A percentile compares a stretch with the other conserved stretches of the same genome.
Evolutionary conservation across 2,888 invertebrate species (phyloP).

Genomic region (Polylopha cassiicola): DNA sequence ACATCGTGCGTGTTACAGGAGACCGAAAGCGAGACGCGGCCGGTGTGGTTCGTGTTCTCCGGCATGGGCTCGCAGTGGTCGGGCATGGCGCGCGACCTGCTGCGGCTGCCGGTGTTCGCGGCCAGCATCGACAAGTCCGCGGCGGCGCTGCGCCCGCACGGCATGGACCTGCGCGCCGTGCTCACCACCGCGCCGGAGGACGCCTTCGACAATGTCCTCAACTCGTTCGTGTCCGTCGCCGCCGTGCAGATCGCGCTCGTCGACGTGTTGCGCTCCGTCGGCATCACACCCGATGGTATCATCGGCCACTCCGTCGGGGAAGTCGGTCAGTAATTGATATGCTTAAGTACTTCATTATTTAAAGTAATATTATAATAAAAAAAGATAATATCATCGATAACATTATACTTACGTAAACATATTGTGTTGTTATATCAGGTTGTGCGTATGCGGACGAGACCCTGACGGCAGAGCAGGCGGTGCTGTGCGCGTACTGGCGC

Average conservation of each 20-base stretch:
- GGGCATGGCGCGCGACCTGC: slow-evolving; percentile 93
- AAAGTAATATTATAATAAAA: not conserved
- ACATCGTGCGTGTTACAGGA: too few species aligned
- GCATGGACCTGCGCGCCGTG: slow-evolving; percentile 88
- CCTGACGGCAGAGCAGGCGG: slow-evolving; percentile 95
- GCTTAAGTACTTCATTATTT: not conserved
- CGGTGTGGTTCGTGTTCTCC: slow-evolving; percentile 96
- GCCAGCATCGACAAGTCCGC: slow-evolving; percentile 86
- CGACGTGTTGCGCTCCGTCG: slow-evolving; percentile 86
- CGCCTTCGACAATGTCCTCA: slow-evolving; percentile 90
- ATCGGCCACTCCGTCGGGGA: slow-evolving; percentile 97
- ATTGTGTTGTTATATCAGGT: slow-evolving; percentile 64
- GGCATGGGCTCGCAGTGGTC: slow-evolving; percentile 99
- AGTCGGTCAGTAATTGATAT: slow-evolving; percentile 71
- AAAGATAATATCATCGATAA: slow-evolving; percentile 1
- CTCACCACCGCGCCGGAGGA: slow-evolving; percentile 85
- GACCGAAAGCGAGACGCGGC: slow-evolving; percentile 79
- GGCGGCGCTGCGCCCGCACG: slow-evolving; percentile 85
- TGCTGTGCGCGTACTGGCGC: slow-evolving; percentile 95
- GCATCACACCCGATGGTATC: slow-evolving; percentile 94
- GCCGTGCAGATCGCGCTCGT: slow-evolving; percentile 98
- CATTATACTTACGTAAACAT: not conserved
- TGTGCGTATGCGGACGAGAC: slow-evolving; percentile 98
- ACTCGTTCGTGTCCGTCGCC: slow-evolving; percentile 95
- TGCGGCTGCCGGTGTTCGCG: slow-evolving; percentile 89